phyloP scores from a whole-genome alignment of 53 echinoderm and acorn worm genomes.

The Hippasteria phrygiana region DNA sequence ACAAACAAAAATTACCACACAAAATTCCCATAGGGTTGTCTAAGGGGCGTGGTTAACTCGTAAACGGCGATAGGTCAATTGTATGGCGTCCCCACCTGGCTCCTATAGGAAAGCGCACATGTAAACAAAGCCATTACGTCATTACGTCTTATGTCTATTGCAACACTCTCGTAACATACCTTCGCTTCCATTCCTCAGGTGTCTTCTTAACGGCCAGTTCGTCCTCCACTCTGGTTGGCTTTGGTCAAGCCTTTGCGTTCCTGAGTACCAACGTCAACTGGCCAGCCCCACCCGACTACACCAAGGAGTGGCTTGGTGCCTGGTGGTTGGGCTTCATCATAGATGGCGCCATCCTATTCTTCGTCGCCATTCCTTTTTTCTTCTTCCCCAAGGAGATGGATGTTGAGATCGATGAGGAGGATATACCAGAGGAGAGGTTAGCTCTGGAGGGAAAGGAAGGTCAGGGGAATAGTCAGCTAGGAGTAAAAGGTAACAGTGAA shows the following conservation, averaged over 20 bases:
- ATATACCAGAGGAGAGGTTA: background rate
- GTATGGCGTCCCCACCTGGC: too few relatives aligned
- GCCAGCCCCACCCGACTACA: conserved; percentile 26
- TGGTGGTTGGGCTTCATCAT: conserved; percentile 91
- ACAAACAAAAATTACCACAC: too few relatives aligned
- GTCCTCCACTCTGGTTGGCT: conserved; percentile 15
- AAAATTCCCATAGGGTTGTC: too few relatives aligned
- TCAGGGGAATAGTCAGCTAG: background rate
- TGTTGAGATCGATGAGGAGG: conserved; percentile 18
- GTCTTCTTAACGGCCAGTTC: conserved; percentile 6
- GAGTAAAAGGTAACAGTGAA: conserved; percentile 22
- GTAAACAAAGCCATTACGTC: too few relatives aligned
- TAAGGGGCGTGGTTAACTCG: too few relatives aligned
- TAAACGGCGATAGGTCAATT: too few relatives aligned
- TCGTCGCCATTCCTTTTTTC: conserved; percentile 71
- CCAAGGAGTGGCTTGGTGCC: conserved; percentile 71
- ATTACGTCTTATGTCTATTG: too few relatives aligned
- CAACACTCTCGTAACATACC: too few relatives aligned
- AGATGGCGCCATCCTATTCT: conserved; percentile 47
- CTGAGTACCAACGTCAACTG: conserved; percentile 1
- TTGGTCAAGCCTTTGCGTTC: conserved; percentile 9
- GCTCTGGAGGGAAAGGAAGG: background rate
- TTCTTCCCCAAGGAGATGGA: conserved; percentile 81
- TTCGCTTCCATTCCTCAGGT: background rate
- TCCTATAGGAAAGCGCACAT: too few relatives aligned